Conservation (phyloP, 1,140 invertebrate species). For the Penaeus japonicus region DNA sequence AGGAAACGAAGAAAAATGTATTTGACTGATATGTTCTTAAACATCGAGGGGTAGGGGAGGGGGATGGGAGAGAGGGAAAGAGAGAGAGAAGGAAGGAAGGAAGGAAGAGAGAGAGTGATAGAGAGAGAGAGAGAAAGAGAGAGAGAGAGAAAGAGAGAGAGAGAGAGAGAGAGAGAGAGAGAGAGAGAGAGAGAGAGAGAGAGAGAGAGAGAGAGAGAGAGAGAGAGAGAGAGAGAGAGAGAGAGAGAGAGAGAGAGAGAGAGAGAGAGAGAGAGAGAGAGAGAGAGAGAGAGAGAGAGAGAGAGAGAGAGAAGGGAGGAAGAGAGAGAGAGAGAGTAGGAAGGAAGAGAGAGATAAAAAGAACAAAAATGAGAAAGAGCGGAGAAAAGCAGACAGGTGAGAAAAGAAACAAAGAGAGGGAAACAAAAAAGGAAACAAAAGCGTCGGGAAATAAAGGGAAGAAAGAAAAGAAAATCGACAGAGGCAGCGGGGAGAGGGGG, state of each 20-base stretch:
- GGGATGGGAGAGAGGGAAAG: neutral
- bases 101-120: neutral
- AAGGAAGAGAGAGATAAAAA: neutral
- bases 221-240: neutral
- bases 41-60: no score
- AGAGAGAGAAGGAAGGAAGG: neutral
- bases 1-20: no score
- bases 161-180: neutral
- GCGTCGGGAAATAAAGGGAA: neutral
- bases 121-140: neutral
- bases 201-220: neutral
- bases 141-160: neutral
- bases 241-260: neutral
- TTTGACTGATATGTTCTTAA: no score
- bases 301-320: neutral
- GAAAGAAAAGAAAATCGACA: no score
- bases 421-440: neutral
- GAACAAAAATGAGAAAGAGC: neutral
- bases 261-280: neutral
- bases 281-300: neutral
- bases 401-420: neutral
- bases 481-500: no score
- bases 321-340: neutral
- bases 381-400: neutral
- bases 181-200: no score